Evolutionary conservation across 2,113 vertebrate species (phyloP).

Genomic region (Solenodon paradoxus): DNA sequence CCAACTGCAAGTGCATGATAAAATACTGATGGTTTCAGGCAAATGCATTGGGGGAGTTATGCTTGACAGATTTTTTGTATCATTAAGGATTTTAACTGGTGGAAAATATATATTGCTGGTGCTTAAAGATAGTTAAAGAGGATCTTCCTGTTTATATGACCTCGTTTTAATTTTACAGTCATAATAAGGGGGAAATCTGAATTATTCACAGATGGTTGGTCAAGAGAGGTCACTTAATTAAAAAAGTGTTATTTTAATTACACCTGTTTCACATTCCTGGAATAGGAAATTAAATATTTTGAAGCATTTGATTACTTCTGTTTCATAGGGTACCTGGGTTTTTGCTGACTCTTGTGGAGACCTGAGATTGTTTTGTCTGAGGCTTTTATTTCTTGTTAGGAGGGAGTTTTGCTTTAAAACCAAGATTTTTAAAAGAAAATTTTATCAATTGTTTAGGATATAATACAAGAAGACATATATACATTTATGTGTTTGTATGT

Average conservation of each 20-base stretch:
- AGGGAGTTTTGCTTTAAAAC: slow-evolving; percentile 72
- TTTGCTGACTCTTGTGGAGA: slow-evolving; percentile 73
- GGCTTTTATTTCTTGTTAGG: slow-evolving; percentile 69
- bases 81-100: slow-evolving; percentile 91
- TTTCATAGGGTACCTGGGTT: slow-evolving; percentile 78
- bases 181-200: slow-evolving; percentile 85
- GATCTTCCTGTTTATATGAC: slow-evolving; percentile 86
- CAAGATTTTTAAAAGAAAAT: slow-evolving; percentile 69
- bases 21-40: slow-evolving; percentile 91
- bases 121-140: slow-evolving; percentile 90
- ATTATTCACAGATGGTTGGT: slow-evolving; percentile 90
- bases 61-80: slow-evolving; percentile 89
- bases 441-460: slow-evolving; percentile 69
- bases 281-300: slow-evolving; percentile 87
- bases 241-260: slow-evolving; percentile 90
- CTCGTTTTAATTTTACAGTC: slow-evolving; percentile 88
- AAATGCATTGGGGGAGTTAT: slow-evolving; percentile 88
- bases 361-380: slow-evolving; percentile 59
- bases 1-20: slow-evolving; percentile 90
- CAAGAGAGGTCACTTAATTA: slow-evolving; percentile 90
- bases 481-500: neutral
- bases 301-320: slow-evolving; percentile 84
- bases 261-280: slow-evolving; percentile 87
- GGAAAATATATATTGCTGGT: slow-evolving; percentile 89
- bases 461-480: slow-evolving; percentile 43